Conservation (phyloP, 1,140 invertebrate species). For the Bombus terrestris region DNA sequence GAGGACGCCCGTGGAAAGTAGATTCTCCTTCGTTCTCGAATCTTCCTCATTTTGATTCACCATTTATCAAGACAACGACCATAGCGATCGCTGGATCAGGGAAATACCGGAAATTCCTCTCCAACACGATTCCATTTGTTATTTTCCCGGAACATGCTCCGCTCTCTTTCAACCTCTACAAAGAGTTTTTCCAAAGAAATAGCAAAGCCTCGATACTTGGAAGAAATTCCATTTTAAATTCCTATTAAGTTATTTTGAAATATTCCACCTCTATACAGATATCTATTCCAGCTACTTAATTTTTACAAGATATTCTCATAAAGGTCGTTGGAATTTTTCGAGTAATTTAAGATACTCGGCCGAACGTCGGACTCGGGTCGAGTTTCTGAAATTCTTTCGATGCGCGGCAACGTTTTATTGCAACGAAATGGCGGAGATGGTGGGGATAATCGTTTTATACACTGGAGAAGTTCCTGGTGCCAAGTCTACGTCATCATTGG, state of each 20-base stretch:
- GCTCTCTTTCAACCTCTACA: too few relatives aligned
- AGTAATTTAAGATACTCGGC: neutral
- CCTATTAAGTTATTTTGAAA: neutral
- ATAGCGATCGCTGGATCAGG: conserved; percentile 37
- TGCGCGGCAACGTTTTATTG: conserved; percentile 8
- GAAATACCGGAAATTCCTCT: conserved; percentile 23
- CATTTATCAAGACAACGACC: conserved; percentile 48
- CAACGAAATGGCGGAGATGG: neutral
- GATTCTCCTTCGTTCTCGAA: conserved; percentile 55
- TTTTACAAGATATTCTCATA: neutral
- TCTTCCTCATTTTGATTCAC: conserved; percentile 53
- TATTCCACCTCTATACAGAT: neutral
- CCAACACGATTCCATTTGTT: conserved; percentile 27
- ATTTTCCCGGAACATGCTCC: conserved; percentile 3
- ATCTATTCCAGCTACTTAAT: neutral
- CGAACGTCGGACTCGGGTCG: too few relatives aligned
- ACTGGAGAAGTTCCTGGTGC: conserved; percentile 34
- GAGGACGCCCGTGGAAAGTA: conserved; percentile 62
- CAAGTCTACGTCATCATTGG: conserved; percentile 49
- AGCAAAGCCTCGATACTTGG: neutral
- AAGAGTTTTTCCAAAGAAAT: neutral
- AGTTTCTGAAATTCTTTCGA: conserved; percentile 5
- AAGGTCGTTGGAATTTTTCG: neutral
- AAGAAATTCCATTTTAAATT: neutral
- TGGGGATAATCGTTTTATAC: conserved; percentile 40